phyloP scores from a whole-genome alignment of 2,113 vertebrate genomes.

The Terrapene triunguis region DNA sequence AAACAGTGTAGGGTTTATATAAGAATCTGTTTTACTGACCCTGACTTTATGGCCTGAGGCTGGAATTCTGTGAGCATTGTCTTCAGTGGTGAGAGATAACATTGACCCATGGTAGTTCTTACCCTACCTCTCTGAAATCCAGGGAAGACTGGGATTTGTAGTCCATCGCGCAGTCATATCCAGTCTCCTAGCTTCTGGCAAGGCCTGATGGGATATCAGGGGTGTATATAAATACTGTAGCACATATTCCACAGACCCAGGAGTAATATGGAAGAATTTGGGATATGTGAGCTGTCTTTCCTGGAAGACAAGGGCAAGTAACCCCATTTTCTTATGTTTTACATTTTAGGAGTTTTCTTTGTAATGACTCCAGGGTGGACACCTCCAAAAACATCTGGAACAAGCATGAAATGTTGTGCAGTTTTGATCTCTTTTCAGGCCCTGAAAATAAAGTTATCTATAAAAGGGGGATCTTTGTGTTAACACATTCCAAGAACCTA shows the following conservation, averaged over 20 bases:
- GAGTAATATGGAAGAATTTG: not conserved
- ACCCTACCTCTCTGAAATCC: not conserved
- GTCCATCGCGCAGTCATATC: not conserved
- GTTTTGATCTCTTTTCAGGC: not conserved
- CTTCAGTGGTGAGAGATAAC: not conserved
- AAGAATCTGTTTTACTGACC: not conserved
- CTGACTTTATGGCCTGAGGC: not conserved
- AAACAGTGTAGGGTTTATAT: not conserved
- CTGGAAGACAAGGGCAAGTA: not conserved
- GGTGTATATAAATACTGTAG: not conserved
- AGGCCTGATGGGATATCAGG: not conserved
- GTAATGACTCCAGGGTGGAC: accelerated
- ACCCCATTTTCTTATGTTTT: not conserved
- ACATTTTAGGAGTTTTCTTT: not conserved
- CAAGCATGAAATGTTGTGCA: not conserved
- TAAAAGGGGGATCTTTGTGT: not conserved
- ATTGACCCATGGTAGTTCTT: not conserved
- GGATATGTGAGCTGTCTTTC: not conserved
- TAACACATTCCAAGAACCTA: not conserved
- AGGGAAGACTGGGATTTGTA: not conserved
- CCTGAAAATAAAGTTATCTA: not conserved
- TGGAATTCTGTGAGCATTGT: not conserved
- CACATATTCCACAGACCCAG: not conserved
- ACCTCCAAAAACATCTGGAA: not conserved
- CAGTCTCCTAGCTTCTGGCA: not conserved